Conservation (phyloP, 2,113 vertebrate genomes). For the Atherinomorus stipes region DNA sequence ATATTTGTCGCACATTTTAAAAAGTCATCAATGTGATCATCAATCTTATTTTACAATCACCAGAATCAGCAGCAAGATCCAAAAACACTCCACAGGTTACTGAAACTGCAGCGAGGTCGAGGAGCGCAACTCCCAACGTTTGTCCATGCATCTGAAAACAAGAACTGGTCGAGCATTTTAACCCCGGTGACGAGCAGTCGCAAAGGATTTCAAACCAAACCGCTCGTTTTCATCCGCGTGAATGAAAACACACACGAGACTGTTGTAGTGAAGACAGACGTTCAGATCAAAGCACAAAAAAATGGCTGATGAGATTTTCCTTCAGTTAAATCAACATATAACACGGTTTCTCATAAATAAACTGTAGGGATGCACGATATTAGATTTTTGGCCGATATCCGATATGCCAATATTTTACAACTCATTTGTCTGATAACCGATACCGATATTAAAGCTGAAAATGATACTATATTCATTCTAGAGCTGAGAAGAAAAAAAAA, state of each 20-base stretch:
- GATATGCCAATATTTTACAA: too few species aligned
- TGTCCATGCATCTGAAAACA: slow-evolving; percentile 39
- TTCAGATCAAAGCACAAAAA: not conserved
- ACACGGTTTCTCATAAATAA: too few species aligned
- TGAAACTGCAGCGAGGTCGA: not conserved
- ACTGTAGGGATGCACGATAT: too few species aligned
- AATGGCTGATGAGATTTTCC: too few species aligned
- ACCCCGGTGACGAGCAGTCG: not conserved
- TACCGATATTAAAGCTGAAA: too few species aligned
- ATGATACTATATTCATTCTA: too few species aligned
- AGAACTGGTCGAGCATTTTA: not conserved
- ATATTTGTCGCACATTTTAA: slow-evolving; percentile 63
- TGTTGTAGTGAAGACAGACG: not conserved
- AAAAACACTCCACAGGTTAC: slow-evolving; percentile 43
- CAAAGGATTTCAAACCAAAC: not conserved
- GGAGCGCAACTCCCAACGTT: not conserved
- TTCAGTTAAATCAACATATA: too few species aligned
- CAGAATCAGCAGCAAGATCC: slow-evolving; percentile 17
- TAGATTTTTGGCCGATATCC: too few species aligned
- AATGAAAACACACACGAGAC: not conserved
- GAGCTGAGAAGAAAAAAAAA: too few species aligned
- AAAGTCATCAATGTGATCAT: slow-evolving; percentile 63
- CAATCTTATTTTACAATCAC: slow-evolving; percentile 61
- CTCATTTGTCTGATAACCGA: too few species aligned
- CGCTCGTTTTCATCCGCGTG: not conserved